phyloP scores from a whole-genome alignment of 1,140 invertebrate species.

The Scaptomyza montana region DNA sequence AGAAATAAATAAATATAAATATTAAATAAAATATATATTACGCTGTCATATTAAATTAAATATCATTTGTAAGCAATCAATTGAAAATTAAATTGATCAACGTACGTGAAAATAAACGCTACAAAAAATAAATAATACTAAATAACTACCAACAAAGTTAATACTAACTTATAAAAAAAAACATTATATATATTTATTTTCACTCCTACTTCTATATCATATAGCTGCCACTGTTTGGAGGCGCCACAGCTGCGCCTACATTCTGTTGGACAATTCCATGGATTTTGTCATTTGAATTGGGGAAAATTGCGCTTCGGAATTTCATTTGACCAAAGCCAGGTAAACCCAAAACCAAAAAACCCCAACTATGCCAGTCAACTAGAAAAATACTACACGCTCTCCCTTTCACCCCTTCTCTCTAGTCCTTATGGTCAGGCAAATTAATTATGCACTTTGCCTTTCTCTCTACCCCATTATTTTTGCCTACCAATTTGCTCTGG shows the following conservation, averaged over 20 bases:
- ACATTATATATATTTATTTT: background rate
- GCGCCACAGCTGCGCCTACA: slow-evolving; percentile 74
- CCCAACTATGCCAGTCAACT: slow-evolving; percentile 21
- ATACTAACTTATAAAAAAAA: slow-evolving; percentile 16
- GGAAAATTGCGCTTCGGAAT: slow-evolving; percentile 3
- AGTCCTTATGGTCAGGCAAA: slow-evolving; percentile 35
- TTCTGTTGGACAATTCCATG: slow-evolving; percentile 77
- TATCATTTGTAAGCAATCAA: slow-evolving; percentile 61
- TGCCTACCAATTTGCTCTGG: slow-evolving; percentile 36
- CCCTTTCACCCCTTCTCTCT: background rate
- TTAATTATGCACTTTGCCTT: slow-evolving; percentile 73
- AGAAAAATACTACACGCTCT: slow-evolving; percentile 8
- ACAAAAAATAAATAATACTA: slow-evolving; percentile 71
- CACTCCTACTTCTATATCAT: slow-evolving; percentile 53
- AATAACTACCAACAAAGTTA: slow-evolving; percentile 45
- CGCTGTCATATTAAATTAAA: slow-evolving; percentile 35
- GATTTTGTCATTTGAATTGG: slow-evolving; percentile 76
- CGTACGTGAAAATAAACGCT: slow-evolving; percentile 44
- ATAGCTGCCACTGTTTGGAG: slow-evolving; percentile 75
- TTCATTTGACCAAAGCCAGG: slow-evolving; percentile 39
- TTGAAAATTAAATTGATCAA: slow-evolving; percentile 54
- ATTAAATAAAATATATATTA: slow-evolving; percentile 13
- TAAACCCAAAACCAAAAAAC: slow-evolving; percentile 58
- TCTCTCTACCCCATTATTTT: background rate
- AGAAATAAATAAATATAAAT: slow-evolving; percentile 25